Evolutionary conservation across 2,797 vertebrate genomes (phyloP).

Genomic region (Enteromius unitaeniatus): DNA sequence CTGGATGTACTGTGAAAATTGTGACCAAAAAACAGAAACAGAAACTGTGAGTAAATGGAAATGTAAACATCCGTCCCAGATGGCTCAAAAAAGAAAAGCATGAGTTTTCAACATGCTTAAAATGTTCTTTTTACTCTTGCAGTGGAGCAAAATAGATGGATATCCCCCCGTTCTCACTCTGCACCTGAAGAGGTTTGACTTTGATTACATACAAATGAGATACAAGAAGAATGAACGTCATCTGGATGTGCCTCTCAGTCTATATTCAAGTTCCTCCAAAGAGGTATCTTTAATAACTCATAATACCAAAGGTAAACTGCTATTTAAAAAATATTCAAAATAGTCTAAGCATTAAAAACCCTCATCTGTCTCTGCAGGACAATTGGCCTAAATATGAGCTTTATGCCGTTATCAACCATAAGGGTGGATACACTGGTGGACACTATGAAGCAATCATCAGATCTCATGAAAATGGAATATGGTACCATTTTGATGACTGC

Average conservation of each 20-base stretch:
- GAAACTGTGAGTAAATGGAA: constrained; percentile 66
- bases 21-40: constrained; percentile 69
- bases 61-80: not conserved
- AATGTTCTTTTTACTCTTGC: not conserved
- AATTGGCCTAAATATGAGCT: constrained; percentile 67
- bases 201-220: constrained; percentile 64
- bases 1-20: constrained; percentile 73
- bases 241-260: constrained; percentile 62
- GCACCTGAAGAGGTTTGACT: constrained; percentile 76
- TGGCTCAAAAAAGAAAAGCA: not conserved
- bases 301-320: not conserved
- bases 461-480: constrained; percentile 54
- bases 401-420: constrained; percentile 73
- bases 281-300: constrained; percentile 19
- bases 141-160: constrained; percentile 65
- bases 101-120: not conserved
- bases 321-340: not conserved
- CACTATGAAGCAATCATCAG: constrained; percentile 71
- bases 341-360: not conserved
- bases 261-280: constrained; percentile 50
- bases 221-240: constrained; percentile 65
- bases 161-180: constrained; percentile 73
- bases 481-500: constrained; percentile 69
- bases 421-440: constrained; percentile 66
- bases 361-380: constrained; percentile 52